Percentiles rank a stretch among this genome's conserved stretches.
Conservation (phyloP, 1,140 invertebrate genomes). For the Potamilus streckersoni region DNA sequence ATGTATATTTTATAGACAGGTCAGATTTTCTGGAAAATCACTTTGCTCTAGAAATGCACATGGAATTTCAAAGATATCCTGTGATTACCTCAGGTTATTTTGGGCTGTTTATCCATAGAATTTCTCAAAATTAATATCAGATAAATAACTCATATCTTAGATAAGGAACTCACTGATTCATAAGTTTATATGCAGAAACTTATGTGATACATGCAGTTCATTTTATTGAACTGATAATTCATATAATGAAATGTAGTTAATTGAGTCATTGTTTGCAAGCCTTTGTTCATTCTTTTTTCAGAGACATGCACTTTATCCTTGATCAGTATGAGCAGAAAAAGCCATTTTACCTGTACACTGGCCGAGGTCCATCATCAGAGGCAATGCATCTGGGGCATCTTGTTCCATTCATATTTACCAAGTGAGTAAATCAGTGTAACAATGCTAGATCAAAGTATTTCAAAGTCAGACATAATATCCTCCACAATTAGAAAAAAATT, state of each 20-base stretch:
- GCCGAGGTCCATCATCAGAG: conserved; percentile 94
- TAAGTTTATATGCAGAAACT: neutral
- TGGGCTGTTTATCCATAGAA: neutral
- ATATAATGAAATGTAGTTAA: neutral
- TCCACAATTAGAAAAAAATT: too few species aligned
- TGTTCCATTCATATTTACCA: conserved; percentile 96
- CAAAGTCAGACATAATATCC: too few species aligned
- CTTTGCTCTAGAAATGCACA: neutral
- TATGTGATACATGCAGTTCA: neutral
- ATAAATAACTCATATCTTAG: neutral
- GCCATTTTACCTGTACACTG: conserved; percentile 98
- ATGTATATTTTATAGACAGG: conserved; percentile 68
- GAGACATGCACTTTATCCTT: conserved; percentile 78
- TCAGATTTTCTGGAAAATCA: neutral
- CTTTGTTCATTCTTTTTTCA: conserved; percentile 45
- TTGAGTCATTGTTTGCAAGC: neutral
- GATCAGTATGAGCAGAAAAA: conserved; percentile 88
- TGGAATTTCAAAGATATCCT: neutral
- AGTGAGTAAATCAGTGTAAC: conserved; percentile 71
- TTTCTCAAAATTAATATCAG: neutral
- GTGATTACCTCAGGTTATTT: neutral
- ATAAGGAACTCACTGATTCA: neutral
- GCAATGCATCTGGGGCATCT: conserved; percentile 98
- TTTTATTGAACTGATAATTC: neutral
- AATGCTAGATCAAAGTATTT: too few species aligned